Percentiles rank a stretch among this genome's conserved stretches.
Evolutionary conservation across 1,140 invertebrate genomes (phyloP).

Genomic region (Neotoxoptera formosana): DNA sequence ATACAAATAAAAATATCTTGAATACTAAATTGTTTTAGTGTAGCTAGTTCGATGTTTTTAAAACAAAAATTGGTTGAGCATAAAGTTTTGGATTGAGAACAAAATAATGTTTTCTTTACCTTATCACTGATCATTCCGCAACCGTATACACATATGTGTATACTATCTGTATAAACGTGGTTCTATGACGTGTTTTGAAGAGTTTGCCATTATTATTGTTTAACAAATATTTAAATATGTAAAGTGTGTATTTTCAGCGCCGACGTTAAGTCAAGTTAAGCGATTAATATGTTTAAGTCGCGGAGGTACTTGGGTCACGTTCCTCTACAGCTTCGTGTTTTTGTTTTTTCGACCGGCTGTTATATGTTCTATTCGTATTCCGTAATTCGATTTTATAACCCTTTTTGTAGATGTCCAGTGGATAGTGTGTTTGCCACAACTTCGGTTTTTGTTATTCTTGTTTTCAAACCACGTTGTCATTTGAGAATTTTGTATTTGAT

Average conservation of each 20-base stretch:
- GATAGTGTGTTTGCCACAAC: neutral
- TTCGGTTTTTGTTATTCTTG: neutral
- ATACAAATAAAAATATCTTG: neutral
- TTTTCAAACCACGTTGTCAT: conserved; percentile 3
- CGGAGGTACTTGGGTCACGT: neutral
- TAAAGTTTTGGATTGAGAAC: neutral
- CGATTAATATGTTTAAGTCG: neutral
- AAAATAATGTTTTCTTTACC: conserved; percentile 19
- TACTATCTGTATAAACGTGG: neutral
- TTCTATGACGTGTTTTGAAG: neutral
- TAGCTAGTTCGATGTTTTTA: neutral
- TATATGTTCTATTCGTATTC: neutral
- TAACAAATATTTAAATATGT: neutral
- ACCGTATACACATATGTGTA: neutral
- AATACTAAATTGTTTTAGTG: neutral
- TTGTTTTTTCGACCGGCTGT: conserved; percentile 1
- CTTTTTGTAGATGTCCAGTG: neutral
- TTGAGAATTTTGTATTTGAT: conserved; percentile 4
- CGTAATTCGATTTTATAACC: conserved; percentile 5
- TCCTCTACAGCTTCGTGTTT: neutral
- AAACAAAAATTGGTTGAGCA: neutral
- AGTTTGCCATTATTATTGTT: neutral
- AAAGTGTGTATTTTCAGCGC: neutral
- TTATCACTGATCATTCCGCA: neutral
- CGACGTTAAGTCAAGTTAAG: neutral